Percentiles rank a stretch among this genome's conserved stretches.
phyloP scores from a whole-genome alignment of 2,113 vertebrate genomes.

The Cyprinus carpio region DNA sequence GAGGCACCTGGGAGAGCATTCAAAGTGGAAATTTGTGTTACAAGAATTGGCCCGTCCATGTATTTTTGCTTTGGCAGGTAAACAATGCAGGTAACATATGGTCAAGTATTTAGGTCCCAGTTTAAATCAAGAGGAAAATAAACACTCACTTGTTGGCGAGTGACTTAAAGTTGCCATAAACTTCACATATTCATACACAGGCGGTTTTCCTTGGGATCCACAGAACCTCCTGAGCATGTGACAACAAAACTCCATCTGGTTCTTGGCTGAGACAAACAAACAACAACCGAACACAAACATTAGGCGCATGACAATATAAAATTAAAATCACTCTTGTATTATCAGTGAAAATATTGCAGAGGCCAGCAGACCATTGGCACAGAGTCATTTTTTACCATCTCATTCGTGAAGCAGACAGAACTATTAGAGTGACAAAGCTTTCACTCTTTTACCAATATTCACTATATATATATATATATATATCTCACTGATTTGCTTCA shows the following conservation, averaged over 20 bases:
- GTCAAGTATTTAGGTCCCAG: neutral
- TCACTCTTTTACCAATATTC: no score
- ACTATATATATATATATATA: no score
- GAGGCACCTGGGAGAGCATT: conserved; percentile 80
- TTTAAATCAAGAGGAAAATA: conserved; percentile 1
- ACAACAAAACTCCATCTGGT: conserved; percentile 96
- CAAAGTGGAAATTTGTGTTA: neutral
- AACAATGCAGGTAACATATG: neutral
- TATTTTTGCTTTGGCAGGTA: neutral
- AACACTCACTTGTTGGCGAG: conserved; percentile 88
- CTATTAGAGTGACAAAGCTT: no score
- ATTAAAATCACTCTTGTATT: neutral
- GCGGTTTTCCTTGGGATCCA: conserved; percentile 89
- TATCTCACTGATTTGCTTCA: no score
- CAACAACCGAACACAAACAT: neutral
- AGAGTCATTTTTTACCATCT: neutral
- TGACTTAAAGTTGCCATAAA: conserved; percentile 97
- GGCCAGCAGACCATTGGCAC: neutral
- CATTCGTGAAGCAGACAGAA: neutral
- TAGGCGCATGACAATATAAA: neutral
- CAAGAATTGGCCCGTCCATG: neutral
- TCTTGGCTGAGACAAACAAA: conserved; percentile 80
- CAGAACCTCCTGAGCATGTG: conserved; percentile 94
- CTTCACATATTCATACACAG: conserved; percentile 94
- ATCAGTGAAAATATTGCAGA: neutral